Base-by-base conservation (phyloP, 2,113 vertebrate genomes). In the Microcebus griseorufus region DNA sequence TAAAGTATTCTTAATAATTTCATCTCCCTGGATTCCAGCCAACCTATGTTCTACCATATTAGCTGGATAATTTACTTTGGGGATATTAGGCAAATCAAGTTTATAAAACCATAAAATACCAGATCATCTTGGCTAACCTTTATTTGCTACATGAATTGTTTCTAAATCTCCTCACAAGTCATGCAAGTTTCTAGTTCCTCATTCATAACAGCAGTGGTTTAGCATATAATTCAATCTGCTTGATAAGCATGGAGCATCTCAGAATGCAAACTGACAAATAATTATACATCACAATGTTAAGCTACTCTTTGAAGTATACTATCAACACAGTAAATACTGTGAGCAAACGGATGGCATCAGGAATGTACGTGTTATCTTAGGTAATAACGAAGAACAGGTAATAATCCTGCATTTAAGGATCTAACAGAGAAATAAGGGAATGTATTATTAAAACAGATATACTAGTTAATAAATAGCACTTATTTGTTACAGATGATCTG, bases 221-320 rank as follows among this genome's bases (percentile, higher is more conserved):
- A 42, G 37, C 45, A 95, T 25, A 78, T 27, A 81, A 62, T n/a
- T 60, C n/a, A 86, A 2, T 37, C 34, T 90, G n/a, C 14, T n/a
- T 92, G 65, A 0, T 94, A 94, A 93, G 78, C 20, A 90, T 64
- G 83, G 58, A 76, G 83, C 48, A 92, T 67, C 45, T 86, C 53
- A 95, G 92, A 83, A 79, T 62, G 29, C 27, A 94, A 70, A 94
- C 20, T 78, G 25, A 86, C 37, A 96, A 93, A 70, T 58, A 92
- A 92, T 64, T n/a, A 53, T 27, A 90, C n/a, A 45, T 92, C 29
- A 62, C 48, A 80, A n/a, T 69, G 58, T 58, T 65, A 93, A 91
- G 65, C 39, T 7, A 62, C 80, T 87, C 70, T 94, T 48, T 85
- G 8, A 83, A 76, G 23, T 58, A 60, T 37, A 88, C 48, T 55